These are phyloP conservation scores for Cichlasoma orientale DNA, from an alignment of 2,797 vertebrate species.

Conservation along the genomic window DNA sequence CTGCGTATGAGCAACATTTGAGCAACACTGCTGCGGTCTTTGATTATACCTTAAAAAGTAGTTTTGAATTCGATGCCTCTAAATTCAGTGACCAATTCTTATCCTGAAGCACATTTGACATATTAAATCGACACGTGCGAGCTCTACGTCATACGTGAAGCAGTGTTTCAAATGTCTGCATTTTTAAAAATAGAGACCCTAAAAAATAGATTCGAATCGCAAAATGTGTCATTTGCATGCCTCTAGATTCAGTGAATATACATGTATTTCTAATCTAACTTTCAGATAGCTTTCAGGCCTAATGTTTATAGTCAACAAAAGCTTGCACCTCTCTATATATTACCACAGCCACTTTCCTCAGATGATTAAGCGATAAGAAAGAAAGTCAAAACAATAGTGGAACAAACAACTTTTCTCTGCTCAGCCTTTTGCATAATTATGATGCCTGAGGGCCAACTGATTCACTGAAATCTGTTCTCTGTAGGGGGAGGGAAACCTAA, in stretches of 20 bases:
- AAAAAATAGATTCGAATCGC: constrained; percentile 42
- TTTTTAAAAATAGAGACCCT: constrained; percentile 34
- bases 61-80: constrained; percentile 20
- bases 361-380: constrained; percentile 75
- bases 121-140: neutral
- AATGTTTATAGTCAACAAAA: constrained; percentile 66
- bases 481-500: constrained; percentile 76
- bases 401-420: constrained; percentile 80
- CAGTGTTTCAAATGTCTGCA: constrained; percentile 4
- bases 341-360: constrained; percentile 61
- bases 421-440: constrained; percentile 83
- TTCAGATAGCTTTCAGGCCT: constrained; percentile 62
- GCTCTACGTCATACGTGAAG: constrained; percentile 5
- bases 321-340: constrained; percentile 62
- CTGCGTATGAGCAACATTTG: constrained; percentile 63
- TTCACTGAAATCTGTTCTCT: constrained; percentile 83
- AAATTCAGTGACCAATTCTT: constrained; percentile 27
- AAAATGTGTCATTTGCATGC: constrained; percentile 61
- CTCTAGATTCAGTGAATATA: constrained; percentile 50
- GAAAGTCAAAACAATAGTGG: constrained; percentile 77
- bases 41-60: constrained; percentile 43
- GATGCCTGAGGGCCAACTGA: constrained; percentile 81
- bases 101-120: constrained; percentile 6
- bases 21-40: constrained; percentile 54
- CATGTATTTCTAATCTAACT: constrained; percentile 60